These are phyloP conservation scores for Gonatopus flavifemur DNA, from an alignment of 1,140 invertebrate genomes.

Conservation along the genomic window DNA sequence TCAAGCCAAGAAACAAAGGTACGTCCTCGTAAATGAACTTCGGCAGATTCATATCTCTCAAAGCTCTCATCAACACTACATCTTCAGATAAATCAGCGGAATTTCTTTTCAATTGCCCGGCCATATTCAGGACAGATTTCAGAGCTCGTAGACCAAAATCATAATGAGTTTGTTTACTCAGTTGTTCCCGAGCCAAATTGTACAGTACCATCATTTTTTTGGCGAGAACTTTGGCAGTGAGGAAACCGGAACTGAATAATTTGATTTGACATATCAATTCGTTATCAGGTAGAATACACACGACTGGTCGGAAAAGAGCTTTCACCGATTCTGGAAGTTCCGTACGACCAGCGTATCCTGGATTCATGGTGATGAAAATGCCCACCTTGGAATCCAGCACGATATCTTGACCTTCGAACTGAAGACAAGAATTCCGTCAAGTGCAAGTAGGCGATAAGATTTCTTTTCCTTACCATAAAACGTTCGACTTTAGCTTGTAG, in stretches of 20 bases:
- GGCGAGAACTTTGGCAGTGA: conserved; percentile 81
- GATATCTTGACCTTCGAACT: conserved; percentile 87
- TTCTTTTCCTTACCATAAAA: conserved; percentile 67
- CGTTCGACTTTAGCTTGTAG: conserved; percentile 71
- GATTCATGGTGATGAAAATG: conserved; percentile 94
- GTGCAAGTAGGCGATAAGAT: too few relatives aligned
- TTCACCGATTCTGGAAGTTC: conserved; percentile 91
- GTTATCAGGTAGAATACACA: conserved; percentile 85
- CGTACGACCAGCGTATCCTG: conserved; percentile 85
- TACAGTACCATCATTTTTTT: conserved; percentile 93
- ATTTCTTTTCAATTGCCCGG: conserved; percentile 78
- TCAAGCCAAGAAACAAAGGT: conserved; percentile 83
- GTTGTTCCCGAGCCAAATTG: conserved; percentile 78
- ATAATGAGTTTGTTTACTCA: conserved; percentile 91
- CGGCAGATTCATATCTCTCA: conserved; percentile 89
- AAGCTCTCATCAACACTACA: conserved; percentile 83
- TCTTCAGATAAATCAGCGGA: conserved; percentile 77
- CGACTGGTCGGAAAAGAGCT: conserved; percentile 84
- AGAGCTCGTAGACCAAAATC: conserved; percentile 90
- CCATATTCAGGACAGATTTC: conserved; percentile 87
- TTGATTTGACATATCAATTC: conserved; percentile 91
- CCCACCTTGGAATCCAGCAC: conserved; percentile 80
- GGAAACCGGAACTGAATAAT: conserved; percentile 87
- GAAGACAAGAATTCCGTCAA: conserved; percentile 25
- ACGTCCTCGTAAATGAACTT: conserved; percentile 92